These are phyloP conservation scores for Sterrhoptilus dennistouni DNA, from an alignment of 2,113 vertebrate genomes.

Conservation along the genomic window DNA sequence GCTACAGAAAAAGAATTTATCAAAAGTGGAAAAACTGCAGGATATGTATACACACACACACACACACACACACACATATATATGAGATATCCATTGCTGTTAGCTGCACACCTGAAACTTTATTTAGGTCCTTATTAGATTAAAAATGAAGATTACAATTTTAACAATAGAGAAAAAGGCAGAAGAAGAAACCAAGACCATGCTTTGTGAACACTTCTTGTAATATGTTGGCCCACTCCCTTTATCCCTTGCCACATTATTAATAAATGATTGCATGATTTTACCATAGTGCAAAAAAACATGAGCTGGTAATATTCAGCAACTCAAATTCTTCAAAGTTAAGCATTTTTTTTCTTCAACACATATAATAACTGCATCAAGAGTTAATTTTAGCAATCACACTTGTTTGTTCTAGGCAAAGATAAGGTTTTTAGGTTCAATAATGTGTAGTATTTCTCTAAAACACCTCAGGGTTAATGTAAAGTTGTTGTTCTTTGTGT, in stretches of 20 bases:
- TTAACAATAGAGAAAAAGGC: background rate
- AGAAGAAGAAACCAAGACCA: fast-evolving
- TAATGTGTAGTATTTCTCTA: background rate
- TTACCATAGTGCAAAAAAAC: background rate
- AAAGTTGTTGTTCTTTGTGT: background rate
- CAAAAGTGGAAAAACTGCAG: background rate
- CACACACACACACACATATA: no score
- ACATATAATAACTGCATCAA: background rate
- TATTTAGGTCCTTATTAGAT: background rate
- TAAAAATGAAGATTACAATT: background rate
- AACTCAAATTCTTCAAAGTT: background rate
- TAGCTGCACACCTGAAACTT: background rate
- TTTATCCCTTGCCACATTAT: background rate
- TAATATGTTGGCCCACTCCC: fast-evolving
- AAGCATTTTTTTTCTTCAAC: background rate
- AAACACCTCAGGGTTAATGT: background rate
- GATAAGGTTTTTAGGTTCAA: background rate
- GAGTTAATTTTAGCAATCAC: background rate
- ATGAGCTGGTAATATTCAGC: background rate
- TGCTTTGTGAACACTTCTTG: background rate
- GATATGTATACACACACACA: no score
- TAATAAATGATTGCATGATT: background rate
- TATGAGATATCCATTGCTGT: background rate
- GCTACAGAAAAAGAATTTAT: background rate
- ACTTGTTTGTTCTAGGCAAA: background rate